phyloP scores from a whole-genome alignment of 1,140 invertebrate genomes.

The Drosophila nasuta region DNA sequence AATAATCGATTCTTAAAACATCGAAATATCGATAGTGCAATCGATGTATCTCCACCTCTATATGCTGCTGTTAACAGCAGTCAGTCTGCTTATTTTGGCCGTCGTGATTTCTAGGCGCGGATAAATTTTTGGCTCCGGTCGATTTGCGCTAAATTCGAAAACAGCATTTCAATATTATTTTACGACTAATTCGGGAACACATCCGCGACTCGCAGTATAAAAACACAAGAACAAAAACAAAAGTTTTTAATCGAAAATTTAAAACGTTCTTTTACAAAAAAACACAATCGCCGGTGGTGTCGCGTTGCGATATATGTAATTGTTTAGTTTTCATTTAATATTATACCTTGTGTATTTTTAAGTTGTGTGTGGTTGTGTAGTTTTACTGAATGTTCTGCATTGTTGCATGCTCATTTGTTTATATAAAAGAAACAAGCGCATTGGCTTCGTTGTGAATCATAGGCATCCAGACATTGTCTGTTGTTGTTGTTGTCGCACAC shows the following conservation, averaged over 20 bases:
- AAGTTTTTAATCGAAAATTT: conserved; percentile 10
- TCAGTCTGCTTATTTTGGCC: conserved; percentile 53
- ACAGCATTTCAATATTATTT: conserved; percentile 43
- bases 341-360: conserved; percentile 17
- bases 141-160: conserved; percentile 51
- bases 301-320: conserved; percentile 62
- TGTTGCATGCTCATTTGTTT: conserved; percentile 56
- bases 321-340: conserved; percentile 45
- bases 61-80: conserved; percentile 35
- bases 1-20: too few species aligned
- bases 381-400: conserved; percentile 26
- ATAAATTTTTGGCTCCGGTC: conserved; percentile 28
- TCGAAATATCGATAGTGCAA: too few species aligned
- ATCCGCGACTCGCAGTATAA: conserved; percentile 12
- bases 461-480: conserved; percentile 31
- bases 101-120: conserved; percentile 54
- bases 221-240: conserved; percentile 25
- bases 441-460: conserved; percentile 39
- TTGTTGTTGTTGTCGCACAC: conserved; percentile 56
- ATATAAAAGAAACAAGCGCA: conserved; percentile 44
- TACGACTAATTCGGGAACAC: conserved; percentile 40
- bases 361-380: conserved; percentile 21
- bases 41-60: too few species aligned
- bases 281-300: conserved; percentile 31
- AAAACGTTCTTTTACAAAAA: conserved; percentile 16